phyloP scores from a whole-genome alignment of 2,113 vertebrate genomes.

The Chelonoidis abingdonii region DNA sequence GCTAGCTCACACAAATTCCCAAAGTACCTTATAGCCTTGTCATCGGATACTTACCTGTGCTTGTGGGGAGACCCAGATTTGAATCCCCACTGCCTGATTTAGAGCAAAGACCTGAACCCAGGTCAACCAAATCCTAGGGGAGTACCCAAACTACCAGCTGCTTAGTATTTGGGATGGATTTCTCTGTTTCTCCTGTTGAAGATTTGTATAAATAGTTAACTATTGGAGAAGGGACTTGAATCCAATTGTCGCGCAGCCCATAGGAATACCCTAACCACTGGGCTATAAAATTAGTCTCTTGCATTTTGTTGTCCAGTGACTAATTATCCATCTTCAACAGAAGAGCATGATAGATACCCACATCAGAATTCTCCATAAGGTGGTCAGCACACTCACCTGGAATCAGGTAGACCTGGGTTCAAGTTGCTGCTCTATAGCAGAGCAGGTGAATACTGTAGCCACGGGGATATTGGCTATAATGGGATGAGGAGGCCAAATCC shows the following conservation, averaged over 20 bases:
- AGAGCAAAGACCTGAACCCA: background rate
- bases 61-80: background rate
- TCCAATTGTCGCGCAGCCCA: background rate
- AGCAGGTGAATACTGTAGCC: background rate
- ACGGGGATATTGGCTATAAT: background rate
- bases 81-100: background rate
- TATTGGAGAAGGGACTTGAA: background rate
- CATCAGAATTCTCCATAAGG: background rate
- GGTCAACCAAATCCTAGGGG: background rate
- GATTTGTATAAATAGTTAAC: background rate
- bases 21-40: background rate
- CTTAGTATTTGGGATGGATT: background rate
- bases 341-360: background rate
- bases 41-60: background rate
- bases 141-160: background rate
- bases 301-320: background rate
- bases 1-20: background rate
- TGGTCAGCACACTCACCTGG: background rate
- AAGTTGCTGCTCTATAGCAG: background rate
- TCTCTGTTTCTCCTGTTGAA: background rate
- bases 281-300: background rate
- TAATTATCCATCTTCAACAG: background rate
- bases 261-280: background rate
- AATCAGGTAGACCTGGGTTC: background rate
- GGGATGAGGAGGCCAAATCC: background rate